A percentile compares a stretch with the other conserved stretches of the same genome.
Evolutionary conservation across 2,797 vertebrate genomes (phyloP).

Genomic region (Anomalospiza imberbis): DNA sequence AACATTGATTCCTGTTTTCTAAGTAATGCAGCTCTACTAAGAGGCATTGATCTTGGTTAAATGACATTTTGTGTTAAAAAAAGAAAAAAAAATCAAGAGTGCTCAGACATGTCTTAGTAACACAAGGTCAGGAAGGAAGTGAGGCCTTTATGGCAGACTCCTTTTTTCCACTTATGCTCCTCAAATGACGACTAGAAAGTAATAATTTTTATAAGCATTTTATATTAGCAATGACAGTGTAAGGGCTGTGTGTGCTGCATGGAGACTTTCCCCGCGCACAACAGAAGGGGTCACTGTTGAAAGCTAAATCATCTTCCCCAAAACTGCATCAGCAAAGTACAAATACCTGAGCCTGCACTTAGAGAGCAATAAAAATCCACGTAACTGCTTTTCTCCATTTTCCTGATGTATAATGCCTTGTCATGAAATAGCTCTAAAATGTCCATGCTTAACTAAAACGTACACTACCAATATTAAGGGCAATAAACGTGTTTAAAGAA

Average conservation of each 20-base stretch:
- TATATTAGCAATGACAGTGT: background rate
- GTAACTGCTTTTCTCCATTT: background rate
- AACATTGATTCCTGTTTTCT: slow-evolving; percentile 22
- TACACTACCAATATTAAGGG: background rate
- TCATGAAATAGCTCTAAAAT: background rate
- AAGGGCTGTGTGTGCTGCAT: fast-evolving
- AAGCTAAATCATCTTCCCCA: background rate
- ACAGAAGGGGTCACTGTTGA: slow-evolving; percentile 56
- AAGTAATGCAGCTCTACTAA: background rate
- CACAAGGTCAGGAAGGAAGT: background rate
- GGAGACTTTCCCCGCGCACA: fast-evolving
- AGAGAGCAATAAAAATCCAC: background rate
- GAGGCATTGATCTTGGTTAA: slow-evolving; percentile 32
- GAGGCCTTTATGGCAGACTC: background rate
- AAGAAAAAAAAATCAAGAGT: background rate
- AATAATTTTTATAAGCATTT: background rate
- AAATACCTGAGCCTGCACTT: background rate
- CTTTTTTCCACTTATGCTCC: background rate
- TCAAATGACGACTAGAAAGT: background rate
- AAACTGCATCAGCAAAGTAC: background rate
- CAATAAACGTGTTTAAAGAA: background rate
- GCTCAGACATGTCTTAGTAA: background rate
- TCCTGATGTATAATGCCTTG: background rate
- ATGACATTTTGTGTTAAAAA: background rate
- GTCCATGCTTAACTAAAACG: background rate